phyloP scores from a whole-genome alignment of 2,888 invertebrate genomes.

The Heliconius charithonia region DNA sequence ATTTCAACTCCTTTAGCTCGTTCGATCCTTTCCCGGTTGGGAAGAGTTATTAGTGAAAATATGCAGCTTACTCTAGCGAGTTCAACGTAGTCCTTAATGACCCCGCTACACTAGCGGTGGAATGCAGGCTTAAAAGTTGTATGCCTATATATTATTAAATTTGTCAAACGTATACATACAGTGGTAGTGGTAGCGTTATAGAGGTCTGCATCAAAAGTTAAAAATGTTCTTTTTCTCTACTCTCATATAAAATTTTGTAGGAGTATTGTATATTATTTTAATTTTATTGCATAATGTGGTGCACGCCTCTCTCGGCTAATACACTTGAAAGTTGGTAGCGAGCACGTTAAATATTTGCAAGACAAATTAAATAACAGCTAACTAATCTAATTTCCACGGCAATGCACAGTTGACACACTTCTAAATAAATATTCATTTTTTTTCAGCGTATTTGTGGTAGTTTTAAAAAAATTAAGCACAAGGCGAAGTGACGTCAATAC shows the following conservation, averaged over 20 bases:
- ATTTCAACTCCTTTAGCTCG: too few species aligned
- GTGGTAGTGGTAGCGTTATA: not conserved
- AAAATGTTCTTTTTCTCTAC: too few species aligned
- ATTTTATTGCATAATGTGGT: conserved; percentile 6
- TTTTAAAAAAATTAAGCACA: not conserved
- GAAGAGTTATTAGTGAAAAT: too few species aligned
- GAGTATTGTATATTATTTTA: not conserved
- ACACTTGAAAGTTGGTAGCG: conserved; percentile 25
- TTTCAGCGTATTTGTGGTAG: not conserved
- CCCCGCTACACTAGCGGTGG: too few species aligned
- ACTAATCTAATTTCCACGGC: conserved; percentile 25
- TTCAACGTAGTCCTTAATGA: too few species aligned
- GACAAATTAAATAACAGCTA: conserved; percentile 29
- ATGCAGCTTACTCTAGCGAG: too few species aligned
- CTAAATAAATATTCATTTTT: conserved; percentile 1
- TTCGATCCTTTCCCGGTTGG: too few species aligned
- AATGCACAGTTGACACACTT: conserved; percentile 24
- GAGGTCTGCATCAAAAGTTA: not conserved
- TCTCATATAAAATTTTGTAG: too few species aligned
- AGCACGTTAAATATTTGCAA: conserved; percentile 27
- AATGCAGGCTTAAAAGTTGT: too few species aligned
- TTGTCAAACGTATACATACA: not conserved
- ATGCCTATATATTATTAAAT: not conserved
- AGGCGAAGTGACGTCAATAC: not conserved
- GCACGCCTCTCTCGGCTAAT: conserved; percentile 12